Percentiles rank a stretch among this genome's conserved stretches.
Evolutionary conservation across 2,888 invertebrate species (phyloP).

Genomic region (Amaurobius ferox): DNA sequence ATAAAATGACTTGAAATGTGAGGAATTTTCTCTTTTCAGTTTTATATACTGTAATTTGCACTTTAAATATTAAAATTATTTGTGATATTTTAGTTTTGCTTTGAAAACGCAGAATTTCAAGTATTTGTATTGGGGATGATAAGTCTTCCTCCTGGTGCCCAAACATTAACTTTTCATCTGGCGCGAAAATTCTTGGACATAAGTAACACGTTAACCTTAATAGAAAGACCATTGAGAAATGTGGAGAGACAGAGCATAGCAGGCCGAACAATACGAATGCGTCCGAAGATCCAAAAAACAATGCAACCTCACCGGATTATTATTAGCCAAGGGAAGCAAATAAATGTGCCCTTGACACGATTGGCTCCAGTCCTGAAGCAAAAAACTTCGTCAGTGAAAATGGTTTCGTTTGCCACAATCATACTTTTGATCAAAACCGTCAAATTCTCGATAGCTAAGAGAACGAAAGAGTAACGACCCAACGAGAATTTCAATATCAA

Average conservation of each 20-base stretch:
- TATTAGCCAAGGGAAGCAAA: constrained; percentile 65
- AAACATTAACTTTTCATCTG: no score
- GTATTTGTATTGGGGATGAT: no score
- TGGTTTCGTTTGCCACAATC: constrained; percentile 56
- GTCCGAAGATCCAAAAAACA: constrained; percentile 57
- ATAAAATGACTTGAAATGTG: no score
- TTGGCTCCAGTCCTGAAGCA: constrained; percentile 59
- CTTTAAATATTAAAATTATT: no score
- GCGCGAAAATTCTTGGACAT: no score
- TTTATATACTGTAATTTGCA: no score
- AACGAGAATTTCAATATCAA: not conserved
- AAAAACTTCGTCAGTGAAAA: constrained; percentile 59
- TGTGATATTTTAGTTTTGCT: no score
- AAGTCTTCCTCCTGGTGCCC: no score
- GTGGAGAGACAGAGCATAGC: constrained; percentile 7
- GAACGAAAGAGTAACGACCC: not conserved
- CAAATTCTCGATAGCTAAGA: not conserved
- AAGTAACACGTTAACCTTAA: no score
- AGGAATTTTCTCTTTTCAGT: no score
- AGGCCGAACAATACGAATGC: constrained; percentile 61
- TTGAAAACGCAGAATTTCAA: no score
- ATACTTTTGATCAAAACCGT: constrained; percentile 21
- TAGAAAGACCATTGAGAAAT: constrained; percentile 41
- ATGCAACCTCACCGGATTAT: constrained; percentile 58
- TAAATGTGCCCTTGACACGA: constrained; percentile 69